These are phyloP conservation scores for Mesorhabditis belari DNA, from an alignment of 2,888 invertebrate genomes.

Conservation along the genomic window DNA sequence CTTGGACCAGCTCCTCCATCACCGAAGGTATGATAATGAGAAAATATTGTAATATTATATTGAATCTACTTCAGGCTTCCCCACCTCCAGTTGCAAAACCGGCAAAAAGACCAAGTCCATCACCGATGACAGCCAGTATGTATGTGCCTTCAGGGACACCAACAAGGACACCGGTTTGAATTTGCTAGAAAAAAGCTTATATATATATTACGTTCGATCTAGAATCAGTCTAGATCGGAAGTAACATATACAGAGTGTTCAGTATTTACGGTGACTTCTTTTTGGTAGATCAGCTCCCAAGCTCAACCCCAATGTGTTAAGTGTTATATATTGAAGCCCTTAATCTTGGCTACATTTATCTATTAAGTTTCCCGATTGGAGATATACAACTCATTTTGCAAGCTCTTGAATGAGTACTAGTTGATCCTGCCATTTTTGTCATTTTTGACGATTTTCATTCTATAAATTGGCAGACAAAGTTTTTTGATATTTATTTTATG, in stretches of 20 bases:
- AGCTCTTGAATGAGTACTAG: too few species aligned
- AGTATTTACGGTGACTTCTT: too few species aligned
- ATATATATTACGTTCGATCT: not conserved
- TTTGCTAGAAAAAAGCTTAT: not conserved
- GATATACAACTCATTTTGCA: too few species aligned
- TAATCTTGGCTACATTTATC: too few species aligned
- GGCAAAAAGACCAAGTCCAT: not conserved
- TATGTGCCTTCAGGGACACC: slow-evolving; percentile 11
- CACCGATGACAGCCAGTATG: slow-evolving; percentile 19
- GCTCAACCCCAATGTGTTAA: too few species aligned
- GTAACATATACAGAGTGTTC: not conserved
- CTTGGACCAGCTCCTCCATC: slow-evolving; percentile 2
- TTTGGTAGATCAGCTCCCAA: too few species aligned
- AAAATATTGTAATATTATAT: slow-evolving; percentile 7
- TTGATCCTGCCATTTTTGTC: too few species aligned
- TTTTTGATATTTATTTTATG: too few species aligned
- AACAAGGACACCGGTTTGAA: not conserved
- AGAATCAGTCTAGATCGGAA: not conserved
- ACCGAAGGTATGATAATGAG: not conserved
- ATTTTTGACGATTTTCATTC: too few species aligned
- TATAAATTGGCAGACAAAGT: too few species aligned
- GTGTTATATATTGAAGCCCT: too few species aligned
- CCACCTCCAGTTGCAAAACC: not conserved
- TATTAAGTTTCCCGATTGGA: too few species aligned
- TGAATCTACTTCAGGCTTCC: not conserved